These are phyloP conservation scores for Eremobia ochroleuca DNA, from an alignment of 2,888 invertebrate species.

Conservation along the genomic window DNA sequence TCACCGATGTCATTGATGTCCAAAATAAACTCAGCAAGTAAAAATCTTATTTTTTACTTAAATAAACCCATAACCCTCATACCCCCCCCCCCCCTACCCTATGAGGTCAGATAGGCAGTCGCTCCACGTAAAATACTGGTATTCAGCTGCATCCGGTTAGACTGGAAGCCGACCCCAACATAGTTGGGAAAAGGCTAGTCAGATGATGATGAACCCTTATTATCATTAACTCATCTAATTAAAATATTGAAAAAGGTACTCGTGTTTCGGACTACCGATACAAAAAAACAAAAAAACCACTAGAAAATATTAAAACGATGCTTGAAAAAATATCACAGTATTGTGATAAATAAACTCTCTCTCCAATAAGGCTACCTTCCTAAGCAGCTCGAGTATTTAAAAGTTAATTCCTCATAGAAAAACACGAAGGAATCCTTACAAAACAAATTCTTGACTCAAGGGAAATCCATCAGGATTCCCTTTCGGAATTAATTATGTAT, in stretches of 20 bases:
- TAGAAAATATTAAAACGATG: not conserved
- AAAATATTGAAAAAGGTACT: not conserved
- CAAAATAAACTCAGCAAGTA: no score
- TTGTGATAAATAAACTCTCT: not conserved
- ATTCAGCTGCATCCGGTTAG: no score
- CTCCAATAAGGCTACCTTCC: not conserved
- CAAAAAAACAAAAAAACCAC: not conserved
- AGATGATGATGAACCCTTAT: no score
- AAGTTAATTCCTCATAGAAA: slow-evolving; percentile 50
- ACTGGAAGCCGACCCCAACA: no score
- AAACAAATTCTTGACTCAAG: slow-evolving; percentile 65
- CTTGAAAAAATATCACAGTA: not conserved
- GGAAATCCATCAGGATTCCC: slow-evolving; percentile 68
- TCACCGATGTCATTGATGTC: no score
- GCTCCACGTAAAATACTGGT: no score
- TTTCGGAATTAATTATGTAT: slow-evolving; percentile 64
- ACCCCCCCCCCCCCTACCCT: no score
- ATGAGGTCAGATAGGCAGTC: no score
- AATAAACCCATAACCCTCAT: no score
- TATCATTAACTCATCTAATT: not conserved
- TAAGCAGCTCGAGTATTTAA: slow-evolving; percentile 22
- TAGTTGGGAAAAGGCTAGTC: no score
- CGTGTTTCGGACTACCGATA: not conserved
- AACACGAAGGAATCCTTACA: slow-evolving; percentile 48
- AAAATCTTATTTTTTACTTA: no score